phyloP scores from a whole-genome alignment of 2,888 invertebrate species.

The Diplazon laetatorius region DNA sequence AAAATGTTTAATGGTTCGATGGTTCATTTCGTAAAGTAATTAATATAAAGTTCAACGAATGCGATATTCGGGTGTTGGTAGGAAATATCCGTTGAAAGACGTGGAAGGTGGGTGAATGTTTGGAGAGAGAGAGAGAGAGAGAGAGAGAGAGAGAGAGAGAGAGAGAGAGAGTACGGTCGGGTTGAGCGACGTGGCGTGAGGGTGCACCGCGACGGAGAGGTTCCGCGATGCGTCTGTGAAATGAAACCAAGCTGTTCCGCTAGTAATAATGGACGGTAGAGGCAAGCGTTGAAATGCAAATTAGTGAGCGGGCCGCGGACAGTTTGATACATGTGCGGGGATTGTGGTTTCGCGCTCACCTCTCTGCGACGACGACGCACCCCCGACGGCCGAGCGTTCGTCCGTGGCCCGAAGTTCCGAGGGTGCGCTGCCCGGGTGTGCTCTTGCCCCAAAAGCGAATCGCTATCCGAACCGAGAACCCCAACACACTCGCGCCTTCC shows the following conservation, averaged over 20 bases:
- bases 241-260: conserved; percentile 81
- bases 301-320: conserved; percentile 81
- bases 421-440: conserved; percentile 11
- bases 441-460: conserved; percentile 17
- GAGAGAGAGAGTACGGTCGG: neutral
- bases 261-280: conserved; percentile 80
- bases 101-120: neutral
- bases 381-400: conserved; percentile 1
- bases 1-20: no score
- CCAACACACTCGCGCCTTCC: neutral
- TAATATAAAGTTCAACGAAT: neutral
- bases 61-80: neutral
- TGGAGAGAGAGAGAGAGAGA: conserved; percentile 34
- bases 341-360: conserved; percentile 77
- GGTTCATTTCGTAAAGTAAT: no score
- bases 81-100: neutral
- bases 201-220: conserved; percentile 25
- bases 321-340: conserved; percentile 81
- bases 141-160: no score
- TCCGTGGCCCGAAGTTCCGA: conserved; percentile 25
- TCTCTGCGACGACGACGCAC: conserved; percentile 6
- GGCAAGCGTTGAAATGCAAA: conserved; percentile 81
- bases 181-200: no score
- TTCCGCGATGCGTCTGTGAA: conserved; percentile 75
- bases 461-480: conserved; percentile 13